phyloP scores from a whole-genome alignment of 2,113 vertebrate genomes.

The Hipposideros armiger region DNA sequence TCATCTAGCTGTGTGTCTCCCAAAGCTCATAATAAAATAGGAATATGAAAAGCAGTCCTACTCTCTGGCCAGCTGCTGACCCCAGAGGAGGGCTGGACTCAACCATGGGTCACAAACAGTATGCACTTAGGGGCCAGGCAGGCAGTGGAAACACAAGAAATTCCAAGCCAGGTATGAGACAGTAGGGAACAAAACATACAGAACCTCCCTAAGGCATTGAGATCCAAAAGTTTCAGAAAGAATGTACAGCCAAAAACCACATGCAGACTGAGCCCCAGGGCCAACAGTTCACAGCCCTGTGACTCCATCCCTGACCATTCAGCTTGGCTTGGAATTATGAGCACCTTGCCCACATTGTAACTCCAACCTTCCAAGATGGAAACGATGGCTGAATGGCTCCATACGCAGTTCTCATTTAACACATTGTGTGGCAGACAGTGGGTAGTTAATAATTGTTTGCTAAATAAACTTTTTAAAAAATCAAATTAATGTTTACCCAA shows the following conservation, averaged over 20 bases:
- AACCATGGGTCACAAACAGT: background rate
- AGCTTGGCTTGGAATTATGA: background rate
- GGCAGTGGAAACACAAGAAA: background rate
- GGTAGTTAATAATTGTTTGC: background rate
- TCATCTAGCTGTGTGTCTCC: background rate
- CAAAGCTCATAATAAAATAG: background rate
- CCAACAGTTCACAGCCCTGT: background rate
- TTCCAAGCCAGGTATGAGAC: background rate
- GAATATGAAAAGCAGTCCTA: constrained; percentile 10
- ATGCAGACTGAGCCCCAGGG: background rate
- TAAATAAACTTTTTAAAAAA: constrained; percentile 22
- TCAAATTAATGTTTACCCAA: background rate
- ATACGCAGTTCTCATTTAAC: background rate
- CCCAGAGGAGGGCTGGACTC: background rate
- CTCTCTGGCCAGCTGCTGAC: background rate
- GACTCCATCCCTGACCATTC: background rate
- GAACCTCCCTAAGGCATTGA: background rate
- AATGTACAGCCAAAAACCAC: background rate
- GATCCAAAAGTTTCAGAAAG: background rate
- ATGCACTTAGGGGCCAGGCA: background rate
- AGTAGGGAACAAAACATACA: background rate
- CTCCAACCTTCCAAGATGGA: background rate
- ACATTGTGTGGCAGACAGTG: background rate
- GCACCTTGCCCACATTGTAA: background rate
- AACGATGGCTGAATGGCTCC: background rate